These are phyloP conservation scores for Dicyrtomina minuta DNA, from an alignment of 2,888 invertebrate species.

Conservation along the genomic window DNA sequence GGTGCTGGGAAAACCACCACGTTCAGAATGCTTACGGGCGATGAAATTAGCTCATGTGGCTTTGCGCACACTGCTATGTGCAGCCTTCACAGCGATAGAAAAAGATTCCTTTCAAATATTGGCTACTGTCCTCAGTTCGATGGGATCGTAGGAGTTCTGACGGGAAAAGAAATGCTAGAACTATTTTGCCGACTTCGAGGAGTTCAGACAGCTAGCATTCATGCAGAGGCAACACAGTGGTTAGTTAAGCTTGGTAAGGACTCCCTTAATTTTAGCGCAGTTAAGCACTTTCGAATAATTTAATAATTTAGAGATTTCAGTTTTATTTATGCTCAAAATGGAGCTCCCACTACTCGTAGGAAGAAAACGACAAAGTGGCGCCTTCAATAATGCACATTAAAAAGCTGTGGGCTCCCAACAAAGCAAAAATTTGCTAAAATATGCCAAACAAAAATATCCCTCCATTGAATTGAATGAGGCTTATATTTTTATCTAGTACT, in stretches of 20 bases:
- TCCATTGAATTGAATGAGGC: no score
- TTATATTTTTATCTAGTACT: no score
- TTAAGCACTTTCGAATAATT: no score
- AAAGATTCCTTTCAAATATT: slow-evolving; percentile 45
- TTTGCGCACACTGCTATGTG: slow-evolving; percentile 56
- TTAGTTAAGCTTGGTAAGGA: slow-evolving; percentile 42
- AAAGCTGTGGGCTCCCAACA: no score
- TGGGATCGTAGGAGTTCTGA: slow-evolving; percentile 75
- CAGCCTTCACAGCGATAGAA: slow-evolving; percentile 52
- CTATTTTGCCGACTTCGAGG: slow-evolving; percentile 77
- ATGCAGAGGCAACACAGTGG: slow-evolving; percentile 46
- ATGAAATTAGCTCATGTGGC: slow-evolving; percentile 57
- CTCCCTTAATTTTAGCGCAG: background rate
- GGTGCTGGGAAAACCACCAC: slow-evolving; percentile 63
- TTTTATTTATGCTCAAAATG: no score
- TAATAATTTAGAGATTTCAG: no score
- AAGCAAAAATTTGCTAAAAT: no score
- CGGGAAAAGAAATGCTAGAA: slow-evolving; percentile 71
- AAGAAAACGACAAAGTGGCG: no score
- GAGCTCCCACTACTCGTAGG: no score
- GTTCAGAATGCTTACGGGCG: slow-evolving; percentile 63
- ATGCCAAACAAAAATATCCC: no score
- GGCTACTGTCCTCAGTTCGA: slow-evolving; percentile 75
- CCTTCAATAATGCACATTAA: no score
- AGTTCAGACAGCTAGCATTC: slow-evolving; percentile 56